Percentiles rank a stretch among this genome's conserved stretches.
Evolutionary conservation across 2,797 vertebrate species (phyloP).

Genomic region (Scyliorhinus canicula): DNA sequence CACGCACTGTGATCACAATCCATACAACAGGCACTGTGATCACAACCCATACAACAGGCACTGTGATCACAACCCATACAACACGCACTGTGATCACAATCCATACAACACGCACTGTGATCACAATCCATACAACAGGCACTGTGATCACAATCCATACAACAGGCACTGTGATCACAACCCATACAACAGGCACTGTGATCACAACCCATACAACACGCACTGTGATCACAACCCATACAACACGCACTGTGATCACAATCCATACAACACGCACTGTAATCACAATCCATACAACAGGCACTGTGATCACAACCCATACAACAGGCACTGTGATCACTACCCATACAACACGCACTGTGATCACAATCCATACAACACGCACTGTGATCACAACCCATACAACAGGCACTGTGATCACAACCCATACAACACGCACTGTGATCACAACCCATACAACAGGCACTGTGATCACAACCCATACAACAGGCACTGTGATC

Average conservation of each 20-base stretch:
- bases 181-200: neutral
- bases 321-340: neutral
- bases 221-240: no score
- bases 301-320: no score
- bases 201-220: neutral
- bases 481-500: no score
- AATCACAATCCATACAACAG: neutral
- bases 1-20: neutral
- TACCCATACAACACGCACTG: neutral
- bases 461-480: neutral
- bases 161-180: neutral
- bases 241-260: neutral
- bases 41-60: neutral
- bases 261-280: neutral
- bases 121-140: no score
- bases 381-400: neutral
- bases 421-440: neutral
- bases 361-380: neutral
- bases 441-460: neutral
- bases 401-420: neutral
- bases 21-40: neutral
- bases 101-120: no score
- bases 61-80: neutral
- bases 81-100: neutral
- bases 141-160: neutral